Conservation (phyloP, 1,140 invertebrate genomes). For the Tenebrio molitor region DNA sequence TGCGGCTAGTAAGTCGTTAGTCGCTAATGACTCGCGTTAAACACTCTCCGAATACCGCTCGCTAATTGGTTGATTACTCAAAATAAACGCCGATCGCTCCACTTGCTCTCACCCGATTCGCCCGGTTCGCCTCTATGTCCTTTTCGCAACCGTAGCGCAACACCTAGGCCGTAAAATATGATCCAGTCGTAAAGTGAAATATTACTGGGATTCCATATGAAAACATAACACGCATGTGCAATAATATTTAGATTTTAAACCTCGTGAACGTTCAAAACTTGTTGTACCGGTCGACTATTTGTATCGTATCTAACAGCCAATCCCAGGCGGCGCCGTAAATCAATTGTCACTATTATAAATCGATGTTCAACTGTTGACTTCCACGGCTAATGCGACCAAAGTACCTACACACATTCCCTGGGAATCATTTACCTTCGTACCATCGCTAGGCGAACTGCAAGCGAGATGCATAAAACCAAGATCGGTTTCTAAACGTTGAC, state of each 20-base stretch:
- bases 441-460: slow-evolving; percentile 40
- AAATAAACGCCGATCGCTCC: slow-evolving; percentile 53
- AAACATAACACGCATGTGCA: slow-evolving; percentile 38
- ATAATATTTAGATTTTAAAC: slow-evolving; percentile 53
- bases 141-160: too few species aligned
- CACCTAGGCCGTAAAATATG: not conserved
- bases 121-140: too few species aligned
- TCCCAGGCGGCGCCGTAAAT: slow-evolving; percentile 64
- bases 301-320: slow-evolving; percentile 62
- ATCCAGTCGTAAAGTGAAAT: slow-evolving; percentile 23
- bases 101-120: too few species aligned
- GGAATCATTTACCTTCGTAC: slow-evolving; percentile 64
- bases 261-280: slow-evolving; percentile 52
- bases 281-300: slow-evolving; percentile 59
- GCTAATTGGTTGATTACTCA: slow-evolving; percentile 53
- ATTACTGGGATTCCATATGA: slow-evolving; percentile 5
- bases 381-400: slow-evolving; percentile 63
- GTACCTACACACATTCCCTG: slow-evolving; percentile 65
- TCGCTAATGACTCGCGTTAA: slow-evolving; percentile 54
- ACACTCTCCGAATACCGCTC: slow-evolving; percentile 45
- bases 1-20: slow-evolving; percentile 47
- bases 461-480: too few species aligned
- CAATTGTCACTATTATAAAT: slow-evolving; percentile 67
- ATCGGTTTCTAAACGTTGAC: too few species aligned
- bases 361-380: slow-evolving; percentile 65